Conservation (phyloP, 2,113 vertebrate genomes). For the Struthio camelus region DNA sequence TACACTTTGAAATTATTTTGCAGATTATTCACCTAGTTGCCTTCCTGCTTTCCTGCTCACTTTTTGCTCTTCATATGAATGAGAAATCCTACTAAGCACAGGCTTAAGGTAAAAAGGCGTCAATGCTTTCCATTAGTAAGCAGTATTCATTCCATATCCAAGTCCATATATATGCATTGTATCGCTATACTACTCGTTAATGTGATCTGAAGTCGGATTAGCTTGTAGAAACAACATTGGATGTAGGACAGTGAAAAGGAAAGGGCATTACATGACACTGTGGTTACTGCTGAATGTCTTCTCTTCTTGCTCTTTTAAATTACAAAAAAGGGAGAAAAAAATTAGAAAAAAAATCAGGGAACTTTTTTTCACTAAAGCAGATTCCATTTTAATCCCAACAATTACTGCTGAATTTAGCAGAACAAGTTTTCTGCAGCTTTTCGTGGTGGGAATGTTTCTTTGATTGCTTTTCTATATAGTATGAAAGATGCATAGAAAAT, state of each 20-base stretch:
- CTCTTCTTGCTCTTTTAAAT: neutral
- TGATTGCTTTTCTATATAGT: neutral
- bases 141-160: neutral
- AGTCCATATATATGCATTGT: neutral
- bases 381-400: neutral
- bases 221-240: neutral
- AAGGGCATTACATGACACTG: neutral
- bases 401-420: neutral
- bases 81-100: neutral
- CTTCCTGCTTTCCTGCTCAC: neutral
- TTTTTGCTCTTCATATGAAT: neutral
- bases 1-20: neutral
- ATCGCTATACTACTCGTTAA: neutral
- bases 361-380: neutral
- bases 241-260: neutral
- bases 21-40: neutral
- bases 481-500: neutral
- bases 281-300: neutral
- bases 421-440: neutral
- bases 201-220: neutral
- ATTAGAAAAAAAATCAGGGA: neutral
- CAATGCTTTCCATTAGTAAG: neutral
- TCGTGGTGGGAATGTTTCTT: neutral
- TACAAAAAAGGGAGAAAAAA: neutral
- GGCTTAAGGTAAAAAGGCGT: neutral